Evolutionary conservation across 35 echinoderm and acorn worm species (phyloP), one percentile per base, ranked within the genome.

Genomic region (Heliocidaris tuberculata): DNA sequence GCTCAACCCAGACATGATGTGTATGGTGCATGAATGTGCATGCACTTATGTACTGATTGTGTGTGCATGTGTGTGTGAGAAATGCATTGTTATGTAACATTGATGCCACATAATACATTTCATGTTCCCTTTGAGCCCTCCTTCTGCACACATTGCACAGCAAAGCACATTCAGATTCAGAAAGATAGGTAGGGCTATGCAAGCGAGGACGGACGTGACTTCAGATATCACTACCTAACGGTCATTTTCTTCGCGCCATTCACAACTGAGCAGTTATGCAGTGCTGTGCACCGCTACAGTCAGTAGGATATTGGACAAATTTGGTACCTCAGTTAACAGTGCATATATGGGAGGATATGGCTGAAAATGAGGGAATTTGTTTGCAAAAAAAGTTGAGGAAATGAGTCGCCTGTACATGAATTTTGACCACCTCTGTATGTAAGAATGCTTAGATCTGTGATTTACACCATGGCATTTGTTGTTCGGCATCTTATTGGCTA

Each of bases 1-100:
- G 15, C 65, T 78, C 21, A n/a, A n/a, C 15, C 65, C 65, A 78
- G 65, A 78, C 65, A 78, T 78, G 65, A 19, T 70, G 65, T 78
- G 65, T 78, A 27, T 78, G 65, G 27, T 5, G 27, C 65, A n/a
- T n/a, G 65, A 78, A n/a, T 78, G 65, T 78, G 15, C 2, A 56
- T 56, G 52, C 10, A 56, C 65, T 78, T 42, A 3, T 42, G 35
- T 42, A 42, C 35, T 42, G 35, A 78, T 78, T 27, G 65, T 27
- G 27, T 78, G 65, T 24, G 60, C 0, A 16, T 70, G 65, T 78
- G 27, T 78, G 65, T 78, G 65, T 27, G 0, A 27, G 27, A 78
- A n/a, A 78, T 21, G 21, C 65, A 78, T 78, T 78, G 65, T 78
- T 78, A 78, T 78, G 65, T 78, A 78, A 78, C 65, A n/a, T 78